Evolutionary conservation across 2,888 invertebrate species (phyloP).

Genomic region (Azorinus chamasolen): DNA sequence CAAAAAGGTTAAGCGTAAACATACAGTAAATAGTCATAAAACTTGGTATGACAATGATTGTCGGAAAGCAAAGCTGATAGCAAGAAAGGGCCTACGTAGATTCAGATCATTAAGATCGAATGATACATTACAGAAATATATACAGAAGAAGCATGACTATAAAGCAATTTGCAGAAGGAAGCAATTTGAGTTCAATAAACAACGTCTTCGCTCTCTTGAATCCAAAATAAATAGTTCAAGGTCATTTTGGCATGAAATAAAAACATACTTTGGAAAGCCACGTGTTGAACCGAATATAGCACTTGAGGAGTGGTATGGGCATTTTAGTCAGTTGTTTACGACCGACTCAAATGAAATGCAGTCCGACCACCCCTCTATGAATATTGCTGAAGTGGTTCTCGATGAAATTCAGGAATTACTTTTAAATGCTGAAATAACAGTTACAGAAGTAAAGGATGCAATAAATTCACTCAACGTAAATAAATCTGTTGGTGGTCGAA

Average conservation of each 20-base stretch:
- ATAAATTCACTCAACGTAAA: neutral
- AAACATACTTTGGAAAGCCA: neutral
- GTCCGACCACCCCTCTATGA: no score
- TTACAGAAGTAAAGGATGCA: neutral
- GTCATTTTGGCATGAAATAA: constrained; percentile 6
- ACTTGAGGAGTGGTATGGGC: neutral
- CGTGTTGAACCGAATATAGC: neutral
- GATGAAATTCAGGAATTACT: neutral
- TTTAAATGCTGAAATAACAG: neutral
- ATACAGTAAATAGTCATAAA: neutral
- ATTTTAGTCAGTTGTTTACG: constrained; percentile 1
- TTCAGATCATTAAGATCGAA: neutral
- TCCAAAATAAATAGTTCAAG: neutral
- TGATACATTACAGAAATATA: neutral
- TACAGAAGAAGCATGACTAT: neutral
- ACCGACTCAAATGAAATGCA: no score
- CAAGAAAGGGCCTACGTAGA: neutral
- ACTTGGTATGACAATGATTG: constrained; percentile 2
- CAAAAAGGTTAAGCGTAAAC: neutral
- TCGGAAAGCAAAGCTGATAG: neutral
- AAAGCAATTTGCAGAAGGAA: constrained; percentile 5
- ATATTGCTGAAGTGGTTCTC: no score
- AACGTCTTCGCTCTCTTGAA: neutral
- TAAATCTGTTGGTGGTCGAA: constrained; percentile 1
- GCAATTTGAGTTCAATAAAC: neutral